Conservation (phyloP, 2,888 invertebrate genomes). For the Drosophila falleni region DNA sequence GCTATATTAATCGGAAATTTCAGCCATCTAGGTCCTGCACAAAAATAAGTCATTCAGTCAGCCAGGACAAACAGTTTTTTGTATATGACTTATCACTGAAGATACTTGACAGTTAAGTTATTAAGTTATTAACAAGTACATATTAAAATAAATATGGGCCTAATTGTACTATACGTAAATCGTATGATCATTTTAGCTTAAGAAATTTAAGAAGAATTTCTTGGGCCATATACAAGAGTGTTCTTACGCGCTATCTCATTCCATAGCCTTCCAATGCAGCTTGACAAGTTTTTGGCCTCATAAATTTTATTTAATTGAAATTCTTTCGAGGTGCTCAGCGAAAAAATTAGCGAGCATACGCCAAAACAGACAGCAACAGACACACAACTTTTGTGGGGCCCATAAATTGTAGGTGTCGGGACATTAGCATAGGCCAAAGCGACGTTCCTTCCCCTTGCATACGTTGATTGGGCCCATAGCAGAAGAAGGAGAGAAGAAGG, state of each 20-base stretch:
- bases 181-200: not conserved
- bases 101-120: too few relatives aligned
- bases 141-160: too few relatives aligned
- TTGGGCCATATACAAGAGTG: too few relatives aligned
- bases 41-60: too few relatives aligned
- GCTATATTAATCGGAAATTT: too few relatives aligned
- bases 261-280: not conserved
- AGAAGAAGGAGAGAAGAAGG: not conserved
- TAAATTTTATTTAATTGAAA: slow-evolving; percentile 84
- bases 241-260: not conserved
- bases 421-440: slow-evolving; percentile 59
- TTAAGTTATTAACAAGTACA: too few relatives aligned
- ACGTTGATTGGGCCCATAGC: not conserved
- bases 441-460: not conserved
- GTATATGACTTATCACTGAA: too few relatives aligned
- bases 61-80: too few relatives aligned
- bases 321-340: slow-evolving; percentile 62
- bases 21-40: too few relatives aligned
- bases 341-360: slow-evolving; percentile 59
- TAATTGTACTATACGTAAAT: not conserved
- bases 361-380: slow-evolving; percentile 58
- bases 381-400: slow-evolving; percentile 57
- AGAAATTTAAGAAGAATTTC: too few relatives aligned
- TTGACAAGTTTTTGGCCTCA: slow-evolving; percentile 50
- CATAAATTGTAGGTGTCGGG: slow-evolving; percentile 73